Evolutionary conservation across 2,113 vertebrate genomes (phyloP), one percentile per base, ranked within the genome.

Genomic region (Anolis carolinensis): DNA sequence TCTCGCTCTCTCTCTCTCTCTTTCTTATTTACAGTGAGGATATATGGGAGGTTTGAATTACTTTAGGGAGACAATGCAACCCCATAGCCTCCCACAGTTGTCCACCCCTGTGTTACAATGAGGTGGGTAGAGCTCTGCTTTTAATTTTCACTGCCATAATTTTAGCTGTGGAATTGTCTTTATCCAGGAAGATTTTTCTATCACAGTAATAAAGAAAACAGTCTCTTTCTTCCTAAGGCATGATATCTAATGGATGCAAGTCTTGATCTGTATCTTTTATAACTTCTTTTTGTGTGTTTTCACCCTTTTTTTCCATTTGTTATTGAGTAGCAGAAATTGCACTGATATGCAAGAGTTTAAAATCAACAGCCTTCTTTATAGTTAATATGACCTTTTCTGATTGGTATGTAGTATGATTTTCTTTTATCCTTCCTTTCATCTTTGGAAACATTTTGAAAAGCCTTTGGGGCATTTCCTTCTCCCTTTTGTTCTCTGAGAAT

Each of bases 191-290:
- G n/a, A 27, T n/a, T 71, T 48, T 75, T 65, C 27, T 76, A 48
- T 10, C 27, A 27, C 65, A n/a, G 9, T 68, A 68, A 68, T 25
- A 36, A 50, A 76, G 59, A 82, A 50, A 21, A 44, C 20, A 14
- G 10, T 32, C 30, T 32, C 16, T 10, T 48, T 86, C n/a, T 62
- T 0, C 0, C 59, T 55, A 39, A 85, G n/a, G 44, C 82, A 87
- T 82, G 30, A 88, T 82, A 92, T 85, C 63, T 68, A 55, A 85
- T 20, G 78, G 71, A 89, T 88, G 81, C 87, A 86, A 84, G 76
- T 67, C 23, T 73, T 39, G 0, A 2, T 36, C 75, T 76, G 32
- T 34, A 83, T 73, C 81, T 81, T 85, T 0, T 30, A 65, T 89
- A 36, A 67, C 20, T 16, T 48, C 87, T 73, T 16, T 44, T 87